Conservation (phyloP, 2,113 vertebrate species). For the Calonectris borealis region DNA sequence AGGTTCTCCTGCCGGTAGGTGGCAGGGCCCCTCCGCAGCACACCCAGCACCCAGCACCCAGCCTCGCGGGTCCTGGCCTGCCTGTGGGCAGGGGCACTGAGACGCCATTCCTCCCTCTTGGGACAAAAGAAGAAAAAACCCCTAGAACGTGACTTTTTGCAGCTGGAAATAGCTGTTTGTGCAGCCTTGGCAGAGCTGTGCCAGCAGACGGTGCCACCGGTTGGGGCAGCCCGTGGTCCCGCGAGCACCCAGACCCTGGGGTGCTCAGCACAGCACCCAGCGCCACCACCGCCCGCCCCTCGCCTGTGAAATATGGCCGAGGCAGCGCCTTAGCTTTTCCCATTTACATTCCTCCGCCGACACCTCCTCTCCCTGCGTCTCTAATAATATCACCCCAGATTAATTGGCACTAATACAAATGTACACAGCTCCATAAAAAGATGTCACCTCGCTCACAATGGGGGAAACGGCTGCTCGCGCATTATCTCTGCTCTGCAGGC, state of each 20-base stretch:
- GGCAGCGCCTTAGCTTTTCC: neutral
- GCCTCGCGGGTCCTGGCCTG: rapidly evolving
- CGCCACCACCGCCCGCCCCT: rapidly evolving
- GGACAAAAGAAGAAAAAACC: neutral
- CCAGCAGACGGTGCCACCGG: rapidly evolving
- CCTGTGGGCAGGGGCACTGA: rapidly evolving
- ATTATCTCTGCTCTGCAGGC: conserved; percentile 76
- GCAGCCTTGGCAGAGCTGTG: neutral
- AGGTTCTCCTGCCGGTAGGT: neutral
- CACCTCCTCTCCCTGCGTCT: neutral
- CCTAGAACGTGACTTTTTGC: neutral
- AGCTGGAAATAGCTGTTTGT: neutral
- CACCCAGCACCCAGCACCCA: neutral
- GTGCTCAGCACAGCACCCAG: neutral
- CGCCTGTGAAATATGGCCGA: neutral
- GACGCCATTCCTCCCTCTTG: neutral
- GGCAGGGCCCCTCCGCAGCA: neutral
- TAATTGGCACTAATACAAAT: conserved; percentile 75
- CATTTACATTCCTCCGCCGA: conserved; percentile 34
- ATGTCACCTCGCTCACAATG: conserved; percentile 69
- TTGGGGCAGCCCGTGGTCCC: neutral
- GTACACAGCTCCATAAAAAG: conserved; percentile 74
- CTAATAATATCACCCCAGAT: conserved; percentile 67
- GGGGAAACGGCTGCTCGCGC: conserved; percentile 39
- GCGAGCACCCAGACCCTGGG: rapidly evolving